These are phyloP conservation scores for Steinernema hermaphroditum DNA, from an alignment of 2,888 invertebrate genomes.

Conservation along the genomic window DNA sequence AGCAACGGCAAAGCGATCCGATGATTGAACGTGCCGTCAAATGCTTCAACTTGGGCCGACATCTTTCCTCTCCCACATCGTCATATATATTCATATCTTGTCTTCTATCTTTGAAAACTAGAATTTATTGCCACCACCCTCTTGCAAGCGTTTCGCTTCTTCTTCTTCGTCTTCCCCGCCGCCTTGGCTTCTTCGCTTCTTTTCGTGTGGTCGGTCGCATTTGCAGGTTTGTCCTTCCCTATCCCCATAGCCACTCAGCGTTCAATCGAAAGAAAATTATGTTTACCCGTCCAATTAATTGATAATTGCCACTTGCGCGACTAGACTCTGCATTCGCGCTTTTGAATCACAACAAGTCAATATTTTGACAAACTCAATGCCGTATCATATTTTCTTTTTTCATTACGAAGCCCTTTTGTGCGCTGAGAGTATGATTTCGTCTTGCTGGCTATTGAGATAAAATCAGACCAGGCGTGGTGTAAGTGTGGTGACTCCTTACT, in stretches of 20 bases:
- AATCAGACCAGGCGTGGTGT: too few species aligned
- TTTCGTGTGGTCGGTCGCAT: not conserved
- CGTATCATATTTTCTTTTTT: too few species aligned
- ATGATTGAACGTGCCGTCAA: constrained; percentile 30
- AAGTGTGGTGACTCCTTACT: too few species aligned
- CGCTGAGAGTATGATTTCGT: too few species aligned
- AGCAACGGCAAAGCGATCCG: constrained; percentile 19
- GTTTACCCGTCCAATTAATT: not conserved
- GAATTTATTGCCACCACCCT: constrained; percentile 18
- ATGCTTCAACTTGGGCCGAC: constrained; percentile 28
- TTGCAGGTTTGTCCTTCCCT: not conserved
- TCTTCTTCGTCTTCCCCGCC: not conserved
- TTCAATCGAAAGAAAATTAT: not conserved
- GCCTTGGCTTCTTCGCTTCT: not conserved
- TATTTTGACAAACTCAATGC: too few species aligned
- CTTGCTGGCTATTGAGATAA: too few species aligned
- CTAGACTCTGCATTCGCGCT: too few species aligned
- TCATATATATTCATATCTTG: constrained; percentile 31
- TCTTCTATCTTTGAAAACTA: constrained; percentile 30
- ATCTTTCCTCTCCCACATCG: constrained; percentile 28
- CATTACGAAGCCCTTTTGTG: too few species aligned
- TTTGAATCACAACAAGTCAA: too few species aligned
- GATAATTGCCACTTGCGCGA: too few species aligned
- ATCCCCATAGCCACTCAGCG: not conserved
- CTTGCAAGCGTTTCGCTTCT: constrained; percentile 11